Evolutionary conservation across 2,113 vertebrate genomes (phyloP).

Genomic region (Mirza zaza): DNA sequence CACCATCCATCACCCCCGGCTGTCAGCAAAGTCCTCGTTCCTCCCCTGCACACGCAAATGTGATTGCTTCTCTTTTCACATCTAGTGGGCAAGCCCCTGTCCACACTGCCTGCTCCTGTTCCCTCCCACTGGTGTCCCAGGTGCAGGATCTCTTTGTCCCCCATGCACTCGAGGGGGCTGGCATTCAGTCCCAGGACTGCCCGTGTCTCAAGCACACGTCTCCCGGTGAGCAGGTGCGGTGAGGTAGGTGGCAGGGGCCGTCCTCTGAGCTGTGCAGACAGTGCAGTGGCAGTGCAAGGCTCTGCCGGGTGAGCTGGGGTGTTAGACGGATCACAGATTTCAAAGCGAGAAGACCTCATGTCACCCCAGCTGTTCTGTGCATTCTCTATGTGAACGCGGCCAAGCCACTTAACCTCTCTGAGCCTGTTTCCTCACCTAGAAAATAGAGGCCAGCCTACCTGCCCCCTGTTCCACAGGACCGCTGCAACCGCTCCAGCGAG

Average conservation of each 20-base stretch:
- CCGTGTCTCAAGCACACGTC: accelerated
- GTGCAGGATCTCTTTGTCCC: neutral
- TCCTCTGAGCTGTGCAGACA: neutral
- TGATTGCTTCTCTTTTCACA: neutral
- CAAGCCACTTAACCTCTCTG: neutral
- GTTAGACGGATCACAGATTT: neutral
- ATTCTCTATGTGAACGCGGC: accelerated
- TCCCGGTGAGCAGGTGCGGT: too few species aligned
- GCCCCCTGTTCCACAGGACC: neutral
- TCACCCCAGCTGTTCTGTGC: neutral
- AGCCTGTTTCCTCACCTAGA: slow-evolving; percentile 25
- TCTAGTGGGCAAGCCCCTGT: neutral
- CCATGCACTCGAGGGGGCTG: neutral
- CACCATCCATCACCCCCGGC: slow-evolving; percentile 72
- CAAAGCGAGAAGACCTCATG: neutral
- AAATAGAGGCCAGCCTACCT: neutral
- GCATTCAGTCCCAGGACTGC: neutral
- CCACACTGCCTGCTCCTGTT: accelerated
- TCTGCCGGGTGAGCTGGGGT: neutral
- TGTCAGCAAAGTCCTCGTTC: slow-evolving; percentile 58
- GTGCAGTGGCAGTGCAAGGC: neutral
- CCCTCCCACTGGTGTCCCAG: neutral
- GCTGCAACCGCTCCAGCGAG: neutral
- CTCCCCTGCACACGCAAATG: neutral
- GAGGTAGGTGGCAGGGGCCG: too few species aligned